phyloP scores from a whole-genome alignment of 2,888 invertebrate genomes.

The Pecten maximus region DNA sequence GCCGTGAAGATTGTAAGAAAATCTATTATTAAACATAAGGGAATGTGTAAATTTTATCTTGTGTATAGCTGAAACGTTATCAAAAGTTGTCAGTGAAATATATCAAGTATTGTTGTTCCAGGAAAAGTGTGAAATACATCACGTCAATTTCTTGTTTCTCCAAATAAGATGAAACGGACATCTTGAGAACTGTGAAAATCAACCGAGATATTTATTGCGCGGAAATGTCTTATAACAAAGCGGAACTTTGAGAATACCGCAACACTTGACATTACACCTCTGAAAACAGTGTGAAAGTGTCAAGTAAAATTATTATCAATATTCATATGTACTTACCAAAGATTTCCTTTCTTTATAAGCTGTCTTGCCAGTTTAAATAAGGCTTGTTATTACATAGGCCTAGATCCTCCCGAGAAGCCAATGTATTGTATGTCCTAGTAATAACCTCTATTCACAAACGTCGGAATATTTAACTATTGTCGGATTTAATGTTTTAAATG shows the following conservation, averaged over 20 bases:
- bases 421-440: not conserved
- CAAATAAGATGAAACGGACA: not conserved
- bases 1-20: not conserved
- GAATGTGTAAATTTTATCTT: not conserved
- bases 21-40: slow-evolving; percentile 7
- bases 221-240: not conserved
- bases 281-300: not conserved
- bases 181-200: slow-evolving; percentile 27
- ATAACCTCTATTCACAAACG: not conserved
- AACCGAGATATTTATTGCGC: not conserved
- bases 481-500: slow-evolving; percentile 22
- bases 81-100: not conserved
- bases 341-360: not conserved
- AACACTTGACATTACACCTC: not conserved
- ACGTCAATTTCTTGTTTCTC: not conserved
- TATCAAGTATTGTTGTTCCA: not conserved
- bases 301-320: not conserved
- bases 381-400: not conserved
- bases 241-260: not conserved
- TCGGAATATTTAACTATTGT: not conserved
- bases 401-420: not conserved
- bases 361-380: not conserved
- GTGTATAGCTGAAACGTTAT: not conserved
- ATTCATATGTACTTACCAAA: not conserved
- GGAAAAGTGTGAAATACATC: not conserved